Conservation (phyloP, 2,888 invertebrate species). For the Lithophane socia region DNA sequence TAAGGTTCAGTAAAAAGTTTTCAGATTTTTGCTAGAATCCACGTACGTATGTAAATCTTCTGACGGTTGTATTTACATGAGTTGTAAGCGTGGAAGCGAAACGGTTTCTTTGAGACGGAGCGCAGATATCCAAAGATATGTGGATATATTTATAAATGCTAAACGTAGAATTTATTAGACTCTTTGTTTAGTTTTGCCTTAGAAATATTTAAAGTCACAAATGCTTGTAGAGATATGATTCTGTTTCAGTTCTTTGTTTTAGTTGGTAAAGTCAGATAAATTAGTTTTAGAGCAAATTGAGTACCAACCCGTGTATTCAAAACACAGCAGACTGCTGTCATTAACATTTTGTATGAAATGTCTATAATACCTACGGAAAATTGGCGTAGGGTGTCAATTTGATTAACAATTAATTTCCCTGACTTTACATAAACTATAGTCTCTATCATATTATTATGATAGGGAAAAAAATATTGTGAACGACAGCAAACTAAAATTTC, state of each 20-base stretch:
- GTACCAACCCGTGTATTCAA: too few species aligned
- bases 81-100: conserved; percentile 43
- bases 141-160: conserved; percentile 58
- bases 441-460: not conserved
- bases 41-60: conserved; percentile 50
- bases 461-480: too few species aligned
- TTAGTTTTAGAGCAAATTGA: too few species aligned
- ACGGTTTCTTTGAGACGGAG: conserved; percentile 48
- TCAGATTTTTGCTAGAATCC: conserved; percentile 44
- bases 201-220: conserved; percentile 36
- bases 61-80: conserved; percentile 51
- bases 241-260: conserved; percentile 4
- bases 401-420: too few species aligned
- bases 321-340: too few species aligned
- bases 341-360: too few species aligned
- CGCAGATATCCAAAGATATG: conserved; percentile 37
- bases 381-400: too few species aligned
- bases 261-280: too few species aligned
- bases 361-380: too few species aligned
- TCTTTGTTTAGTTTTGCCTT: conserved; percentile 33
- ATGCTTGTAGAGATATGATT: conserved; percentile 8
- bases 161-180: conserved; percentile 58
- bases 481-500: not conserved
- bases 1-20: conserved; percentile 45
- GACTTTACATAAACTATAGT: too few species aligned